These are phyloP conservation scores for Dunckerocampus dactyliophorus DNA, from an alignment of 2,113 vertebrate genomes.

Conservation along the genomic window DNA sequence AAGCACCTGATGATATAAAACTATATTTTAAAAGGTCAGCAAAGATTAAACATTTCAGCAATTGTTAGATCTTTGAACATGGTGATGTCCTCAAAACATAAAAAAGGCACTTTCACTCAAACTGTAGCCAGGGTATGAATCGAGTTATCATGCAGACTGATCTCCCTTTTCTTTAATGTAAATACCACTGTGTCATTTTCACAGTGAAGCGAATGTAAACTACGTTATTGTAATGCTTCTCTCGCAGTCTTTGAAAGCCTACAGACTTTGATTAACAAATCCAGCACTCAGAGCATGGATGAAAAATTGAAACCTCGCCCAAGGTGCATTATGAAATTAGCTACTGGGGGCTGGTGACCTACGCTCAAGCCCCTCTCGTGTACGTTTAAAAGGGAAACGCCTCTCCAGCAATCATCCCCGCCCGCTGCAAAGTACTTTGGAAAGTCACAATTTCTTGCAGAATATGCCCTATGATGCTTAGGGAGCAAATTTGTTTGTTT, in stretches of 20 bases:
- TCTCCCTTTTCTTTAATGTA: too few species aligned
- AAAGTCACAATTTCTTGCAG: constrained; percentile 43
- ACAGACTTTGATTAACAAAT: constrained; percentile 58
- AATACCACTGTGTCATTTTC: too few species aligned
- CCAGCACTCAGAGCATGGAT: constrained; percentile 38
- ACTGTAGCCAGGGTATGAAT: too few species aligned
- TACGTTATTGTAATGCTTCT: too few species aligned
- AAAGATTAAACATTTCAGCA: too few species aligned
- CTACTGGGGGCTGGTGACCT: constrained; percentile 51
- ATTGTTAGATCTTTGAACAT: too few species aligned
- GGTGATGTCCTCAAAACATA: too few species aligned
- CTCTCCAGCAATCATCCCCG: constrained; percentile 50
- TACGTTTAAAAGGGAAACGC: constrained; percentile 53
- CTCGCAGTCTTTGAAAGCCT: constrained; percentile 21
- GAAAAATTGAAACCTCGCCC: constrained; percentile 59
- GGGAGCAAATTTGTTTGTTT: constrained; percentile 19
- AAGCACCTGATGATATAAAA: too few species aligned
- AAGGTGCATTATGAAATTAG: constrained; percentile 71
- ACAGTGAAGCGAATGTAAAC: too few species aligned
- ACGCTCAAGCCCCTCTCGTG: constrained; percentile 39
- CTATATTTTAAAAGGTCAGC: too few species aligned
- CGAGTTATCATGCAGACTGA: too few species aligned
- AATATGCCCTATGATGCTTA: constrained; percentile 21
- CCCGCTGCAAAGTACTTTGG: constrained; percentile 29
- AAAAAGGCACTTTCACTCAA: too few species aligned